These are phyloP conservation scores for Iguana delicatissima DNA, from an alignment of 2,797 vertebrate genomes.

Conservation along the genomic window DNA sequence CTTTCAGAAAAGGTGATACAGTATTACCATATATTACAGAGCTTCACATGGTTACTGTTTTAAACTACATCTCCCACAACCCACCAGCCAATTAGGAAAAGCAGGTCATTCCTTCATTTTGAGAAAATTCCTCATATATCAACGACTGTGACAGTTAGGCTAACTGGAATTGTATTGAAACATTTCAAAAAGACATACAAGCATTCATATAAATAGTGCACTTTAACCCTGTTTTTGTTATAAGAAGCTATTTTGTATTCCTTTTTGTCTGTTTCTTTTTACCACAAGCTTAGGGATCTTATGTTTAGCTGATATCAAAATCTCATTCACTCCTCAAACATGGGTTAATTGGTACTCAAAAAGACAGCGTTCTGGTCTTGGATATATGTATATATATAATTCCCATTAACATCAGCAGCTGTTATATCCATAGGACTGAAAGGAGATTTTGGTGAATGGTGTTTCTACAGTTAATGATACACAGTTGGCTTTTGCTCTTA, in stretches of 20 bases:
- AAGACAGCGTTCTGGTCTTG: background rate
- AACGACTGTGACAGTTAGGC: background rate
- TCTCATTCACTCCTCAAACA: conserved; percentile 14
- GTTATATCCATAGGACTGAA: conserved; percentile 14
- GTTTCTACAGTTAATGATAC: conserved; percentile 34
- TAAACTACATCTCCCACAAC: too few relatives aligned
- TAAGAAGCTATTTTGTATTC: background rate
- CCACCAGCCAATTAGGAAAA: background rate
- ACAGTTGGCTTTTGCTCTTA: conserved; percentile 26
- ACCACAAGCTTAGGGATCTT: conserved; percentile 11
- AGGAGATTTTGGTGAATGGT: background rate
- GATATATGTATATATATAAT: background rate
- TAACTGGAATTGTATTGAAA: background rate
- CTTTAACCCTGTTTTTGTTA: background rate
- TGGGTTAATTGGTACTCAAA: conserved; percentile 8
- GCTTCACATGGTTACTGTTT: too few relatives aligned
- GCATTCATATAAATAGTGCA: background rate
- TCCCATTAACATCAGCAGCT: background rate
- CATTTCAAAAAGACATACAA: background rate
- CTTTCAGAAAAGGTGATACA: background rate
- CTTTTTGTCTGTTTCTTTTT: background rate
- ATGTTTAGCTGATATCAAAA: conserved; percentile 23
- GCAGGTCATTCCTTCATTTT: background rate
- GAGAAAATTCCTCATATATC: background rate
- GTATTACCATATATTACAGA: background rate